These are phyloP conservation scores for Ligdia adustata DNA, from an alignment of 2,888 invertebrate species.

Conservation along the genomic window DNA sequence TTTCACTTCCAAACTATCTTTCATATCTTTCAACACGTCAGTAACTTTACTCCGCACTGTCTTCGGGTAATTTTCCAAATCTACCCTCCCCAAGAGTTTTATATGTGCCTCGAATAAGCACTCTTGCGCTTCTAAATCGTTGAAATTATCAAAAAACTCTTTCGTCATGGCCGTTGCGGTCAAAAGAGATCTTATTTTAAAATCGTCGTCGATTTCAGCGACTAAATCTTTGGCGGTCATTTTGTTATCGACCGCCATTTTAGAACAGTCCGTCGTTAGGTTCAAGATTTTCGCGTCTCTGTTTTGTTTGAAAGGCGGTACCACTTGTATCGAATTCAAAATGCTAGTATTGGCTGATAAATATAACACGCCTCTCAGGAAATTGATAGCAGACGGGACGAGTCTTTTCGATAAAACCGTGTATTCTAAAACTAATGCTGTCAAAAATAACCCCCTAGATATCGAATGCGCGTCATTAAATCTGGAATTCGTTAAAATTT, in stretches of 20 bases:
- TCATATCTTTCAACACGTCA: constrained; percentile 72
- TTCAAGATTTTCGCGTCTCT: constrained; percentile 83
- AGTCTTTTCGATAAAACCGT: constrained; percentile 91
- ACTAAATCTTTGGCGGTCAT: constrained; percentile 85
- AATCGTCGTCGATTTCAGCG: constrained; percentile 82
- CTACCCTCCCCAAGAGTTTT: constrained; percentile 81
- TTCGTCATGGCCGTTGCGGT: constrained; percentile 82
- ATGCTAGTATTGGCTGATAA: constrained; percentile 86
- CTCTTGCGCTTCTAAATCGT: constrained; percentile 66
- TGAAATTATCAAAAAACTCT: constrained; percentile 83
- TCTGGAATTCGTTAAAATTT: constrained; percentile 87
- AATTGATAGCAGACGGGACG: constrained; percentile 92
- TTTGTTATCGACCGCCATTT: constrained; percentile 58
- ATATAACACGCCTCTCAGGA: constrained; percentile 89
- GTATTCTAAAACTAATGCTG: constrained; percentile 90
- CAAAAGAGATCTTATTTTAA: constrained; percentile 85
- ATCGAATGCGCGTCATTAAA: constrained; percentile 87
- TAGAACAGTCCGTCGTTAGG: constrained; percentile 77
- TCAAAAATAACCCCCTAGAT: constrained; percentile 90
- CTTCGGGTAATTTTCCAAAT: constrained; percentile 85
- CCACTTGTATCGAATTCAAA: constrained; percentile 84
- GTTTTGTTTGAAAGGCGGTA: constrained; percentile 87
- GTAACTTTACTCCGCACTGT: constrained; percentile 75
- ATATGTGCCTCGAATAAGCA: constrained; percentile 83
- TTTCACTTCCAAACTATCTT: constrained; percentile 77